Conservation (phyloP, 1,140 invertebrate genomes). For the Bursaphelenchus mucronatus region DNA sequence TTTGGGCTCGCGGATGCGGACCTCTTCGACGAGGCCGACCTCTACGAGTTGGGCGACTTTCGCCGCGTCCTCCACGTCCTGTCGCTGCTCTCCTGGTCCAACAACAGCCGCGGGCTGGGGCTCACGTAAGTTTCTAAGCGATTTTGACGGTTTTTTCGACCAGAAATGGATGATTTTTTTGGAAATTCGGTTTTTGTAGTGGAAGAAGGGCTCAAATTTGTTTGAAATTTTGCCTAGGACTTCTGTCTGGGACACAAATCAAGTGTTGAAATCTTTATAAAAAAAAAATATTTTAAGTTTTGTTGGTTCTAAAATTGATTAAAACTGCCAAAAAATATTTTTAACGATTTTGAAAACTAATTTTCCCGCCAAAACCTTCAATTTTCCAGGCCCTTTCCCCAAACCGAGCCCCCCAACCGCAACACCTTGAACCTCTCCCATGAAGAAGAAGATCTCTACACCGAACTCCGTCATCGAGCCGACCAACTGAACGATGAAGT, state of each 20-base stretch:
- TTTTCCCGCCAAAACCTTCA: too few relatives aligned
- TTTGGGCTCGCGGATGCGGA: constrained; percentile 28
- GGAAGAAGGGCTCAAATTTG: not conserved
- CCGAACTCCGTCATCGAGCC: too few relatives aligned
- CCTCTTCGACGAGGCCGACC: constrained; percentile 39
- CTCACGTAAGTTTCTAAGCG: constrained; percentile 32
- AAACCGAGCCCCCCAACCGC: not conserved
- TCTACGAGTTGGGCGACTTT: constrained; percentile 44
- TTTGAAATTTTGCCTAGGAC: not conserved
- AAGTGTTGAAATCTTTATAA: too few relatives aligned
- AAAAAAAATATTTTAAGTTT: too few relatives aligned
- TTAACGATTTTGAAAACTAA: too few relatives aligned
- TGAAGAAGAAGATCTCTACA: not conserved
- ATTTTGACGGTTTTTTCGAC: too few relatives aligned
- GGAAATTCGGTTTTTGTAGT: constrained; percentile 16
- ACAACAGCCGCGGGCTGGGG: constrained; percentile 23
- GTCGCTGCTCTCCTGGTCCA: constrained; percentile 31
- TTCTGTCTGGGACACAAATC: too few relatives aligned
- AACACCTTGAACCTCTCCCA: constrained; percentile 1
- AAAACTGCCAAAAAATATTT: too few relatives aligned
- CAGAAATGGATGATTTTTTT: not conserved
- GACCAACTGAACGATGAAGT: too few relatives aligned
- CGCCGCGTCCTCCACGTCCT: constrained; percentile 31
- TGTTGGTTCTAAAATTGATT: too few relatives aligned
- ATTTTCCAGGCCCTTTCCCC: not conserved